Evolutionary conservation across 2,888 invertebrate species (phyloP), one percentile per base, ranked within the genome.

Genomic region (Bursaphelenchus okinawaensis): DNA sequence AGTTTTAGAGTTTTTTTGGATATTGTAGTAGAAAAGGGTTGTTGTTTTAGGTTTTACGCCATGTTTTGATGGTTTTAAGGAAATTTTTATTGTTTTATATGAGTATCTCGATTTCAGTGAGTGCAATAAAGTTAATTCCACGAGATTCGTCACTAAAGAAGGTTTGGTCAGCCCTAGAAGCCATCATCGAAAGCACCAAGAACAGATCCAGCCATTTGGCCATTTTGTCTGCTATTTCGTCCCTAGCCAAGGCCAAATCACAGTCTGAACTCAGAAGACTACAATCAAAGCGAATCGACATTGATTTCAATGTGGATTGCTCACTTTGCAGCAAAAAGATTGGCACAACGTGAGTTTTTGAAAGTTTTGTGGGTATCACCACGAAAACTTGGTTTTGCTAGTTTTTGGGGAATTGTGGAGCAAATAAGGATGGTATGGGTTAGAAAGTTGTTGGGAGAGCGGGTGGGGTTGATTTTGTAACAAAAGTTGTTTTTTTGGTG

Each of bases 251-350:
- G 88, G 87, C 90, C 28, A 89, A 91, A 83, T 90, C 91, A 80
- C 86, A 90, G 77, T 87, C 90, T 22, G 56, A 67, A 7, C 62
- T 79, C 73, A 89, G 91, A 83, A 88, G 88, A 75, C 89, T 90
- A 78, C 90, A 93, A 83, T 89, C 90, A 0, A 89, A 90, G 81
- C 89, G 88, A 80, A 89, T 94, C 55, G 85, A 90, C 1, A 89
- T 96, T 73, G 91, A 89, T 20, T 93, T 93, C 75, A 88, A 89
- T 77, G 91, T 90, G 80, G 88, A 91, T 62, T 96, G 96, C 84
- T 89, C 89, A 0, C 91, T 91, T 0, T 96, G 96, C 84, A 91
- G 90, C 83, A 95, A 95, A 83, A 88, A 91, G 63, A 94, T 96
- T 84, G 90, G 90, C 20, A 91, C 91, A 85, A 92, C 90, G 90